Conservation (phyloP, 2,888 invertebrate genomes). For the Cheilosia variabilis region DNA sequence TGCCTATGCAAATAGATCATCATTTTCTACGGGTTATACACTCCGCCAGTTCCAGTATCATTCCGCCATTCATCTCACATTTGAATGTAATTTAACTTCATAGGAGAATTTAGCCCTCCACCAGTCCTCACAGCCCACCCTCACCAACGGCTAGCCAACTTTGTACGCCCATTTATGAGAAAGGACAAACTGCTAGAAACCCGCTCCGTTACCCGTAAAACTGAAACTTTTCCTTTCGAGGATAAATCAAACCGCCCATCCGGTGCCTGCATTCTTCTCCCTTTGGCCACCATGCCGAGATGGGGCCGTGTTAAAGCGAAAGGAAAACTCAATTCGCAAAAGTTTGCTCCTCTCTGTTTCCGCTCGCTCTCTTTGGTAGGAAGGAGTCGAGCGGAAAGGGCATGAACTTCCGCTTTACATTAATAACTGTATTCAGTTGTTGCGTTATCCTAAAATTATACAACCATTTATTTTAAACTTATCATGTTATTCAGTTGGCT, state of each 20-base stretch:
- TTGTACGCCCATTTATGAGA: constrained; percentile 27
- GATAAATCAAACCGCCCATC: constrained; percentile 62
- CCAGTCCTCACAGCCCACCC: neutral
- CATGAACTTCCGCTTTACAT: constrained; percentile 71
- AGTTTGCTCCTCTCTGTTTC: constrained; percentile 79
- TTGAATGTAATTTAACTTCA: constrained; percentile 61
- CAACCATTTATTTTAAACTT: constrained; percentile 74
- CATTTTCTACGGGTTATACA: constrained; percentile 42
- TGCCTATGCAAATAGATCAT: constrained; percentile 64
- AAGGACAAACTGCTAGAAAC: constrained; percentile 33
- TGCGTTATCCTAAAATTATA: constrained; percentile 73
- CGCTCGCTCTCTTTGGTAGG: constrained; percentile 62
- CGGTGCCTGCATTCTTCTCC: constrained; percentile 9
- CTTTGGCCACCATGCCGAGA: neutral
- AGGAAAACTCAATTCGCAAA: constrained; percentile 80
- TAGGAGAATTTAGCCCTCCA: constrained; percentile 5
- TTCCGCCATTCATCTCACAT: constrained; percentile 27
- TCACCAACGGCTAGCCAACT: neutral
- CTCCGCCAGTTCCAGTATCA: constrained; percentile 3
- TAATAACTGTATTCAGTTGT: constrained; percentile 73
- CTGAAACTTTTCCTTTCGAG: constrained; percentile 35
- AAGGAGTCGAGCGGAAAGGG: constrained; percentile 58
- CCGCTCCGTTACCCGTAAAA: constrained; percentile 6
- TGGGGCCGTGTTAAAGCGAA: constrained; percentile 61
- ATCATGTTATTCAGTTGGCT: constrained; percentile 71